A percentile compares a stretch with the other conserved stretches of the same genome.
Conservation (phyloP, 2,888 invertebrate genomes). For the Diarsia rubi region DNA sequence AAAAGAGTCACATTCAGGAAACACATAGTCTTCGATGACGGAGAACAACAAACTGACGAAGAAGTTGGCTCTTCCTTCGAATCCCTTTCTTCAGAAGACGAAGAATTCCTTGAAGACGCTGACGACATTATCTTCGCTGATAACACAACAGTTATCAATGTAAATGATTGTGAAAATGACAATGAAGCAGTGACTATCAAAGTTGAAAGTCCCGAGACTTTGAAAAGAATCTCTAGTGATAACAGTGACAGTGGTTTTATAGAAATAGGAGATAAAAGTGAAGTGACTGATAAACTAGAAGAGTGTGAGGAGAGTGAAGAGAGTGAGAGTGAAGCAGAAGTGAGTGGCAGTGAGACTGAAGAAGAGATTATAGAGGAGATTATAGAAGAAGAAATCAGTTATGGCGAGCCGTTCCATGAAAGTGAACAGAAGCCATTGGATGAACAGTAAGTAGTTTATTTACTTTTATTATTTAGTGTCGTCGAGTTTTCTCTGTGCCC, state of each 20-base stretch:
- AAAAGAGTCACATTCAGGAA: conserved; percentile 88
- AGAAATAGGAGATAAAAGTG: conserved; percentile 83
- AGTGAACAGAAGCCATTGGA: conserved; percentile 29
- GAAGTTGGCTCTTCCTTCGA: conserved; percentile 86
- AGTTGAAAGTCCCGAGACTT: conserved; percentile 76
- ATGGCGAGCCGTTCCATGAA: conserved; percentile 46
- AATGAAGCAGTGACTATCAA: conserved; percentile 76
- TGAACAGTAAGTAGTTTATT: conserved; percentile 60
- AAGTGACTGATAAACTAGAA: conserved; percentile 70
- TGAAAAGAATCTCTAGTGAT: conserved; percentile 85
- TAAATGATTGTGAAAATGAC: conserved; percentile 63
- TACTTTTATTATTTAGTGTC: neutral
- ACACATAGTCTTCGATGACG: conserved; percentile 89
- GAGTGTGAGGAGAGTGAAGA: conserved; percentile 64
- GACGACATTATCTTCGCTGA: conserved; percentile 78
- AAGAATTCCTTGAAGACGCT: conserved; percentile 83
- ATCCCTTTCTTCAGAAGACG: conserved; percentile 84
- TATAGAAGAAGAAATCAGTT: conserved; percentile 71
- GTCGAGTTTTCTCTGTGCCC: too few relatives aligned
- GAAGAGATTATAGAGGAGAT: conserved; percentile 72
- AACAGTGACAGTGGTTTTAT: conserved; percentile 89
- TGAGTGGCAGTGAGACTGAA: conserved; percentile 74
- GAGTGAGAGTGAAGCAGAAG: conserved; percentile 80
- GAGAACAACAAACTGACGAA: conserved; percentile 88
- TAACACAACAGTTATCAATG: conserved; percentile 82